phyloP scores from a whole-genome alignment of 1,140 invertebrate species.

The Euura saliciscinereae region DNA sequence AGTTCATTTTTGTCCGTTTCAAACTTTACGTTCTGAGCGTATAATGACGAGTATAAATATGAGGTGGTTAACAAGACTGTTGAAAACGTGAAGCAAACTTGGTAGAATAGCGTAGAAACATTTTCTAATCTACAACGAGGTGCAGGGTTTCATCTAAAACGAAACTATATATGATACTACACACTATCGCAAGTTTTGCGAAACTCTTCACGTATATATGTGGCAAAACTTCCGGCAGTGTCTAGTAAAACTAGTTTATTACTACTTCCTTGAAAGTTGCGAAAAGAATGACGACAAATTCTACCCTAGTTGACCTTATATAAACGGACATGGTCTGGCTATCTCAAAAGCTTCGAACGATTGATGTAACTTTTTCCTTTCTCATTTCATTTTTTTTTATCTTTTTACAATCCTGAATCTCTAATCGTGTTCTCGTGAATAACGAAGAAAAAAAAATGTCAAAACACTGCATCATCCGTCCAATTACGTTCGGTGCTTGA shows the following conservation, averaged over 20 bases:
- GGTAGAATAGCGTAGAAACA: neutral
- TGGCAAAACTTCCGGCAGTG: neutral
- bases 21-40: neutral
- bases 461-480: too few relatives aligned
- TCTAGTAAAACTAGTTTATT: constrained; percentile 7
- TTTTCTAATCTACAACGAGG: neutral
- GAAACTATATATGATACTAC: neutral
- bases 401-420: neutral
- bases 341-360: neutral
- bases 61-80: neutral
- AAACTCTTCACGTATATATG: neutral
- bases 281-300: constrained; percentile 3
- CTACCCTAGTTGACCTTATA: neutral
- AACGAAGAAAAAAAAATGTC: too few relatives aligned
- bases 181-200: neutral
- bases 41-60: constrained; percentile 5
- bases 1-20: neutral
- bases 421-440: neutral
- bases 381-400: neutral
- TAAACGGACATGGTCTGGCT: neutral
- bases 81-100: neutral
- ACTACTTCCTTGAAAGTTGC: neutral
- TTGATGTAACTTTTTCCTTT: too few relatives aligned
- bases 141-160: neutral
- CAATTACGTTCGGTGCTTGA: neutral